Evolutionary conservation across 2,113 vertebrate species (phyloP).

Genomic region (Rhea americana): DNA sequence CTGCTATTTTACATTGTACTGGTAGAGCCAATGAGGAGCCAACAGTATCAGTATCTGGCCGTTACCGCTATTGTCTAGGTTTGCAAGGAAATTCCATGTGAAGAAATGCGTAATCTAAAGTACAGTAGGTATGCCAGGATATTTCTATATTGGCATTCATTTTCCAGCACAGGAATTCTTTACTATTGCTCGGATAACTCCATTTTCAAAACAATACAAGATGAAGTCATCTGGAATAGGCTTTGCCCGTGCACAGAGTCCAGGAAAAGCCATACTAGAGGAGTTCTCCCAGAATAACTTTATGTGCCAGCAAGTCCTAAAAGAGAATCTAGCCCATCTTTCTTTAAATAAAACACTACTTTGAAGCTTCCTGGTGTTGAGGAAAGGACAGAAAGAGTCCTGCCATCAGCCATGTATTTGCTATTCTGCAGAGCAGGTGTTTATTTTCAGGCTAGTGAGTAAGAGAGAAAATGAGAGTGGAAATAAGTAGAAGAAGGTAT

Average conservation of each 20-base stretch:
- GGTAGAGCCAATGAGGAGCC: too few species aligned
- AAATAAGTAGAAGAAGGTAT: background rate
- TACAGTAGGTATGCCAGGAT: background rate
- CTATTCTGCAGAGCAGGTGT: background rate
- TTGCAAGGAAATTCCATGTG: background rate
- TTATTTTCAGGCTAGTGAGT: background rate
- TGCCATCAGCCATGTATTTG: background rate
- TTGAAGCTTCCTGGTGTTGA: background rate
- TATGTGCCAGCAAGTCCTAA: background rate
- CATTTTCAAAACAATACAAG: background rate
- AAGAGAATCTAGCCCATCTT: background rate
- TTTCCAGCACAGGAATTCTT: too few species aligned
- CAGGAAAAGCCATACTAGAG: background rate
- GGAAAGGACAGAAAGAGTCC: background rate
- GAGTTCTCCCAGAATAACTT: background rate
- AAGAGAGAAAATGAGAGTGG: background rate
- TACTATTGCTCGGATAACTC: background rate
- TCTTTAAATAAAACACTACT: background rate
- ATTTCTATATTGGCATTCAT: background rate
- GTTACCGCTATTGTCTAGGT: background rate
- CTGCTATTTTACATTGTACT: background rate
- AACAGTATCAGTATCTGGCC: too few species aligned
- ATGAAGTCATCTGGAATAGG: background rate
- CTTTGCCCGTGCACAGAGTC: background rate
- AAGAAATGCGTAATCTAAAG: background rate